Conservation (phyloP, 2,797 vertebrate genomes). For the Sebastes wilsoni region DNA sequence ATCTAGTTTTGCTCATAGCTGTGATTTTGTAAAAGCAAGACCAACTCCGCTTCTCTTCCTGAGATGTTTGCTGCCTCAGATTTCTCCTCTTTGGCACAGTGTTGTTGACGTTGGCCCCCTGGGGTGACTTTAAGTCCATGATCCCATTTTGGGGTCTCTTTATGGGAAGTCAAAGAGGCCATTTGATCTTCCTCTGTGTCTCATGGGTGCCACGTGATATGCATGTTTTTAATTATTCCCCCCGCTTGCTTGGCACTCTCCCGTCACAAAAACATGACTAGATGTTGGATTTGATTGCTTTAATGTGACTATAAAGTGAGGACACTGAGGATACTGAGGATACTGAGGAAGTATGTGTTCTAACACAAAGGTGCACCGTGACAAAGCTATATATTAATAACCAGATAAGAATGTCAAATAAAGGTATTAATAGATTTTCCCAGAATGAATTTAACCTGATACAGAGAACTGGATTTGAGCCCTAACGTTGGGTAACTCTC, state of each 20-base stretch:
- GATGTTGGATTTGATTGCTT: conserved; percentile 43
- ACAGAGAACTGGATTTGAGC: not conserved
- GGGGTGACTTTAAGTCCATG: conserved; percentile 62
- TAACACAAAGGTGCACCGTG: not conserved
- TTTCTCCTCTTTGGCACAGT: conserved; percentile 61
- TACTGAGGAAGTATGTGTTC: not conserved
- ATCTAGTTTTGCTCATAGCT: conserved; percentile 53
- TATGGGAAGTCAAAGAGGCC: conserved; percentile 53
- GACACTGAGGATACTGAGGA: not conserved
- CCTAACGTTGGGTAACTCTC: not conserved
- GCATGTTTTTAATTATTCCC: conserved; percentile 66
- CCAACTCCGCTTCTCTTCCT: conserved; percentile 18
- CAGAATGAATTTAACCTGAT: not conserved
- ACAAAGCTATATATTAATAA: not conserved
- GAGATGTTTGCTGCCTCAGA: conserved; percentile 50
- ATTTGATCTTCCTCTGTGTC: conserved; percentile 55
- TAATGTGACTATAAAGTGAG: conserved; percentile 25
- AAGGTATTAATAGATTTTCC: not conserved
- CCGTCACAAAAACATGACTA: conserved; percentile 36
- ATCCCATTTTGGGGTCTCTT: conserved; percentile 66
- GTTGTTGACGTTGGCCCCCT: conserved; percentile 73
- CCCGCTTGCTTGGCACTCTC: conserved; percentile 13
- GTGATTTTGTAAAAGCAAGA: conserved; percentile 45
- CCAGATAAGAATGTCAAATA: not conserved
- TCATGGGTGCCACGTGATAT: conserved; percentile 53